Base-by-base conservation (phyloP, 2,797 vertebrate species). In the Naso thynnoides region DNA sequence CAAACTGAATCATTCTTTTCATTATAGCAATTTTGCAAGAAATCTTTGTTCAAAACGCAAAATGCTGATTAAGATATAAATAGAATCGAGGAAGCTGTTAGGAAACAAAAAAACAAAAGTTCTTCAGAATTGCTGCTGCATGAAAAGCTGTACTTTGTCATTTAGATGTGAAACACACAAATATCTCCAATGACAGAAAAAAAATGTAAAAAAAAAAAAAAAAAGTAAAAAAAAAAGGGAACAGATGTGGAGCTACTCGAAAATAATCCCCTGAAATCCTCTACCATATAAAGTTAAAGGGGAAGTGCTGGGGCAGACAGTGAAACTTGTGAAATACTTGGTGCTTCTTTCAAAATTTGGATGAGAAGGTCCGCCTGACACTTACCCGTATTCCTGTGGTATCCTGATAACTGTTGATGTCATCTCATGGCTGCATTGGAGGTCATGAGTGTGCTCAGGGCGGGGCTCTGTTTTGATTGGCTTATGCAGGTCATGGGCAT, bases 381-480 rank as follows among this genome's bases (percentile, higher is more conserved):
- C 97, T 98, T 95, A 93, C 96, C 96, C 87, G 71, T 96, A 95
- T 83, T 95, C 93, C 7, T 92, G 94, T 41, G 94, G 90, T 8
- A 94, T 95, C 78, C 94, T 96, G 92, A 97, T 96, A 89, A 96
- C 69, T 3, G 96, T 94, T 71, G 97, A 94, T 42, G 96, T 96
- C 86, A 96, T 92, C 88, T 97, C 95, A 56, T 96, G 96, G 78
- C 93, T 91, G 88, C 92, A 92, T 85, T 95, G 95, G 72, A 92
- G 89, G 76, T 96, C 96, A 61, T 93, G 86, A 48, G 41, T 0
- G 18, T 87, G 88, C 84, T 97, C 96, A 0, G 91, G 78, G 73
- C 92, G 95, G 42, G 95, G 93, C 86, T 98, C 97, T 21, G 93
- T 89, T 95, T 99, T 98, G 92, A 98, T 97, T 81, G 94, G 83